Percentiles rank a stretch among this genome's conserved stretches.
These are phyloP conservation scores for Lordiphosa mommai DNA, from an alignment of 1,140 invertebrate genomes.

Conservation along the genomic window DNA sequence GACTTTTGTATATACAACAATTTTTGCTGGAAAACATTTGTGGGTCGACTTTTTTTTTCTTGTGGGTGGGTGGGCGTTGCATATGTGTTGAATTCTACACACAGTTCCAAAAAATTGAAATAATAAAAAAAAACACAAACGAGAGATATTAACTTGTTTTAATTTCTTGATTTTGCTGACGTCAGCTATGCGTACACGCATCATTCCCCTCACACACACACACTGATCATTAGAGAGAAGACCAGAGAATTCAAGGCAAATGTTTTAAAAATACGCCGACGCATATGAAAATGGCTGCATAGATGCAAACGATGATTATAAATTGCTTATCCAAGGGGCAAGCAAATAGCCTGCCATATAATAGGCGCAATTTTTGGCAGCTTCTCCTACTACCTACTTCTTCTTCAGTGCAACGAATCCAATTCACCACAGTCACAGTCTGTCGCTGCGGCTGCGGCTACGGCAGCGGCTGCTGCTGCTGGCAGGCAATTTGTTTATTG, in stretches of 20 bases:
- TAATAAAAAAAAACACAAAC: slow-evolving; percentile 12
- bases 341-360: slow-evolving; percentile 23
- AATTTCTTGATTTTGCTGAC: slow-evolving; percentile 38
- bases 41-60: neutral
- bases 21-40: slow-evolving; percentile 47
- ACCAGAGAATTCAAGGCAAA: slow-evolving; percentile 57
- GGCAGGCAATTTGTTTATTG: slow-evolving; percentile 72
- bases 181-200: slow-evolving; percentile 51
- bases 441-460: neutral
- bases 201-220: neutral
- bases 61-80: slow-evolving; percentile 40
- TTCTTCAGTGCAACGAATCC: slow-evolving; percentile 21
- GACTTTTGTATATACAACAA: slow-evolving; percentile 14
- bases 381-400: neutral
- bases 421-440: slow-evolving; percentile 61
- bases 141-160: slow-evolving; percentile 34
- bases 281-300: slow-evolving; percentile 20
- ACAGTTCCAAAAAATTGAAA: slow-evolving; percentile 44
- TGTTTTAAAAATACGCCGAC: slow-evolving; percentile 68
- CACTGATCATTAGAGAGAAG: slow-evolving; percentile 24
- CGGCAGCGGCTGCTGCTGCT: neutral
- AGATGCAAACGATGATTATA: slow-evolving; percentile 36
- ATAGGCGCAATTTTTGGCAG: slow-evolving; percentile 54
- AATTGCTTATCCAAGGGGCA: slow-evolving; percentile 24
- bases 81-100: slow-evolving; percentile 17